Evolutionary conservation across 2,113 vertebrate genomes (phyloP), one percentile per base, ranked within the genome.

Genomic region (Apodemus speciosus): DNA sequence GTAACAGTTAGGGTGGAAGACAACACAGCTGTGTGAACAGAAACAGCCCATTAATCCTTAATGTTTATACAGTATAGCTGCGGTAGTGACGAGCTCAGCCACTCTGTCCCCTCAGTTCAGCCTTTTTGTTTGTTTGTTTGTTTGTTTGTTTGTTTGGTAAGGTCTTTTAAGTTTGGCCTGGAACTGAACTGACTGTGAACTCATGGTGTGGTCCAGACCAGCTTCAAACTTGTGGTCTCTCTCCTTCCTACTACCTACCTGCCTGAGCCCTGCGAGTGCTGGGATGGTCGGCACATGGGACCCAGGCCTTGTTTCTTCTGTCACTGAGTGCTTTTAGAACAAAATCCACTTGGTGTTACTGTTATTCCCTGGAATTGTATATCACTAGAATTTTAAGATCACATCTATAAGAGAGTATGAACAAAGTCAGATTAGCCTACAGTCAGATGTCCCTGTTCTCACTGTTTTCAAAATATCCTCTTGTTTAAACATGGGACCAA

Each of bases 361-460:
- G 40, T 85, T 79, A 53, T 18, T 83, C 14, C 3, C 25, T 89
- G 40, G 62, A 79, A 32, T 68, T 25, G 27, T 79, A 10, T 79
- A 69, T 92, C 49, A 40, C 83, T 72, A 83, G 62, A 93, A 25
- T 73, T 72, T 87, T 38, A 49, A 94, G 86, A 25, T 91, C 49
- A 53, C 23, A 1, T 77, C 6, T 40, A 23, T 94, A 38, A 86
- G 88, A 64, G 49, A 89, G 62, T 16, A 49, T 73, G 53, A 83
- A 85, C 13, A 60, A 60, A 90, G 27, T 58, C 73, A 92, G 62
- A 77, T n/a, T 53, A 85, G 15, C 4, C 13, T 77, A 0, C 64
- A n/a, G n/a, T n/a, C n/a, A n/a, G n/a, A n/a, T n/a, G n/a, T 46
- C 25, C 64, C 64, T 46, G 30, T 53, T 79, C 18, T 56, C 56